These are phyloP conservation scores for Passer domesticus DNA, from an alignment of 2,113 vertebrate genomes.

Conservation along the genomic window DNA sequence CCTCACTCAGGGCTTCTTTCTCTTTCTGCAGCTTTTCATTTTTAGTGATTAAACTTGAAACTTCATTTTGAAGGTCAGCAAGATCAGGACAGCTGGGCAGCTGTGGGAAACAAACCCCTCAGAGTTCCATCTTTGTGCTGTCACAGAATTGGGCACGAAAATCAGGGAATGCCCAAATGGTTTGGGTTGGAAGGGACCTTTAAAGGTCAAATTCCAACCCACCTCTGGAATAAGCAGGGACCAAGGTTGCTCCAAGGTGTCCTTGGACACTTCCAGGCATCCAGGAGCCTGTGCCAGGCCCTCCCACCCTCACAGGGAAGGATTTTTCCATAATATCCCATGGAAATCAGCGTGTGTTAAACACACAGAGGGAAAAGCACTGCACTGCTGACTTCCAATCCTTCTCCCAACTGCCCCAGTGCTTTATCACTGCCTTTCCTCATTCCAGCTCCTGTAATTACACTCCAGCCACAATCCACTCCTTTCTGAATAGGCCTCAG, in stretches of 20 bases:
- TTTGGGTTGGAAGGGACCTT: not conserved
- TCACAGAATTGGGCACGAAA: not conserved
- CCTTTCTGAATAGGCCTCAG: not conserved
- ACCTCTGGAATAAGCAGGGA: not conserved
- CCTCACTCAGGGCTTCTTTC: conserved; percentile 78
- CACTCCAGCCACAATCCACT: not conserved
- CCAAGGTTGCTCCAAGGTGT: not conserved
- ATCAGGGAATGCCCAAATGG: not conserved
- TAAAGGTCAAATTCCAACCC: not conserved
- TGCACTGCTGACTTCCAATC: not conserved
- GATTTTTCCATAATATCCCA: not conserved
- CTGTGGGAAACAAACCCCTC: conserved; percentile 54
- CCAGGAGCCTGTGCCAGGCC: not conserved
- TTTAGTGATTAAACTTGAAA: conserved; percentile 65
- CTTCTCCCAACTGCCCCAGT: not conserved
- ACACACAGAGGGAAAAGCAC: not conserved
- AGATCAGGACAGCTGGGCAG: conserved; percentile 66
- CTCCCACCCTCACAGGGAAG: not conserved
- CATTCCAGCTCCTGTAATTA: conserved; percentile 5
- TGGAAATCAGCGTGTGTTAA: not conserved
- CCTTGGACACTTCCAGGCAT: not conserved
- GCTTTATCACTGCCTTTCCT: not conserved
- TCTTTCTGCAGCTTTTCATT: conserved; percentile 79
- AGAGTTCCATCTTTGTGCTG: not conserved
- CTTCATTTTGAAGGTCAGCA: conserved; percentile 72